Evolutionary conservation across 2,797 vertebrate genomes (phyloP), one percentile per base, ranked within the genome.

Genomic region (Characodon lateralis): DNA sequence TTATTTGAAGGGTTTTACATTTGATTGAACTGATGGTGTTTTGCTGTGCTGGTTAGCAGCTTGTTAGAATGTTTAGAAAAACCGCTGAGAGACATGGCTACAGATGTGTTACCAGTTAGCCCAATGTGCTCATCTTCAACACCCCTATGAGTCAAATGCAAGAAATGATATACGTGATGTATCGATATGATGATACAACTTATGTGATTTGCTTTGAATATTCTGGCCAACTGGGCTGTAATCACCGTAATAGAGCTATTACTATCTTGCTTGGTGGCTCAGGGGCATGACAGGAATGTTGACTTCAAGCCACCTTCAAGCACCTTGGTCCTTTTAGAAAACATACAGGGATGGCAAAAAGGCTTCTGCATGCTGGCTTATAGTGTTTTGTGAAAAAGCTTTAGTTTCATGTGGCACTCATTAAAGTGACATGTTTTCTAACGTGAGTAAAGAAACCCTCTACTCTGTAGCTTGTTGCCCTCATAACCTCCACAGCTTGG

Each of bases 401-500:
- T 16, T 3, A 10, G n/a, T 28, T 13, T 28, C n/a, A 28, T 59
- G 13, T 14, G 28, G 14, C 26, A 35, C 16, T 63, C 28, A 63
- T 35, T 63, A 26, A 61, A 61, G 59, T 31, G 28, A 61, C 35
- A 10, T 6, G 12, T 68, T 68, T 68, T 14, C 12, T 59, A 48
- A 71, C 20, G 24, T 55, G 72, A 48, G 4, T 74, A 28, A 79
- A 56, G 43, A 18, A 74, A 70, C 28, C 20, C 2, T 26, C 39
- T 43, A 70, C 16, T 69, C 73, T 71, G 69, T 41, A 20, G 68
- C 48, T 74, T 50, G 77, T 75, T 78, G 77, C 74, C 71, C 77
- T 81, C 59, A 56, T 66, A 69, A 74, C 74, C 78, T 87, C 83
- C 70, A 59, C 51, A 83, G 72, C 73, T 80, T 75, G 51, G 66